phyloP scores from a whole-genome alignment of 2,888 invertebrate species.

The Hirtodrosophila alboralis region DNA sequence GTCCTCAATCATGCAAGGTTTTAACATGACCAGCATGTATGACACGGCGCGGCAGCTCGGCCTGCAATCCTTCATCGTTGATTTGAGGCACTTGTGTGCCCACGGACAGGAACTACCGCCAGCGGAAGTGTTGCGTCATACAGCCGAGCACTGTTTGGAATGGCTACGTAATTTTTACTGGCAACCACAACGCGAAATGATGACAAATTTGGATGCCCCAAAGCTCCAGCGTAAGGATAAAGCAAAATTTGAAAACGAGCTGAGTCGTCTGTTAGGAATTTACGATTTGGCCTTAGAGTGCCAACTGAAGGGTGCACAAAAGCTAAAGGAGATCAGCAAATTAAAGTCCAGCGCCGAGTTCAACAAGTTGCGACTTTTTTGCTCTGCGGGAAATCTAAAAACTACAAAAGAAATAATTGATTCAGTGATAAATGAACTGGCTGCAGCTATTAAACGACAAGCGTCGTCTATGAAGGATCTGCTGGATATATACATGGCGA shows the following conservation, averaged over 20 bases:
- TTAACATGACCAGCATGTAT: constrained; percentile 82
- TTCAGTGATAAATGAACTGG: constrained; percentile 53
- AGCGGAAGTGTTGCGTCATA: constrained; percentile 71
- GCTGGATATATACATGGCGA: constrained; percentile 65
- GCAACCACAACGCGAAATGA: constrained; percentile 68
- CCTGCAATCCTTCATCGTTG: constrained; percentile 83
- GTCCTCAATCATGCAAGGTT: constrained; percentile 82
- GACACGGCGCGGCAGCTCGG: constrained; percentile 81
- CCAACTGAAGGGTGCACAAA: constrained; percentile 60
- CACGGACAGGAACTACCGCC: constrained; percentile 82
- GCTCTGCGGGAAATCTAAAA: constrained; percentile 42
- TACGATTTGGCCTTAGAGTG: constrained; percentile 80
- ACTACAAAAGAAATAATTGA: constrained; percentile 46
- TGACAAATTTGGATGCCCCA: constrained; percentile 73
- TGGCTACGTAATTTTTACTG: constrained; percentile 83
- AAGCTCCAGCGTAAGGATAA: constrained; percentile 72
- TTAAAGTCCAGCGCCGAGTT: constrained; percentile 67
- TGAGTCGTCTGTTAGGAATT: constrained; percentile 62
- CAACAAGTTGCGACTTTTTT: constrained; percentile 64
- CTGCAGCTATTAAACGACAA: constrained; percentile 59
- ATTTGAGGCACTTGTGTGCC: constrained; percentile 83
- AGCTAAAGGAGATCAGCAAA: constrained; percentile 68
- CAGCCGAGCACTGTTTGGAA: constrained; percentile 77
- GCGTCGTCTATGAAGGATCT: constrained; percentile 66
- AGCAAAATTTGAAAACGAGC: constrained; percentile 68